phyloP scores from a whole-genome alignment of 2,113 vertebrate species.

The Ibidorhyncha struthersii region DNA sequence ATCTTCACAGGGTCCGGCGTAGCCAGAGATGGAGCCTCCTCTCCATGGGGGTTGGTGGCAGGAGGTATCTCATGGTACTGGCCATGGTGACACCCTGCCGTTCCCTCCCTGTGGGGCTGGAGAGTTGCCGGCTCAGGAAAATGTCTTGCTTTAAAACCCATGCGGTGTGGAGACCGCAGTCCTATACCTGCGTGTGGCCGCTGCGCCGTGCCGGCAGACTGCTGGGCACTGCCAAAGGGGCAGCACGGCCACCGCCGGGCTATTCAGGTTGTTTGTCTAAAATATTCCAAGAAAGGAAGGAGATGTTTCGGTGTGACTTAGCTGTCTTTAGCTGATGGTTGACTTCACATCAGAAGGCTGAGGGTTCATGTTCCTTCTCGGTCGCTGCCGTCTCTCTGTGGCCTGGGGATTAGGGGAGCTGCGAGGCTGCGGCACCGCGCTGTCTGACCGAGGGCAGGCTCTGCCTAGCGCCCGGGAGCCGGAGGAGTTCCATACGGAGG shows the following conservation, averaged over 20 bases:
- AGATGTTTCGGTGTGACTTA: not conserved
- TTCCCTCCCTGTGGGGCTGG: not conserved
- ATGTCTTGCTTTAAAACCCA: not conserved
- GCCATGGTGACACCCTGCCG: not conserved
- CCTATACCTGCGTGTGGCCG: rapidly evolving
- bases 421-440: not conserved
- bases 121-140: not conserved
- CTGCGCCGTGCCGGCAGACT: rapidly evolving
- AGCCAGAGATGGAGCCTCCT: not conserved
- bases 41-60: not conserved
- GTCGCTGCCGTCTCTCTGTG: not conserved
- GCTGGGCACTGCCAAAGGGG: not conserved
- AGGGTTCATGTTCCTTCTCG: not conserved
- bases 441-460: not conserved
- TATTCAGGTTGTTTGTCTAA: not conserved
- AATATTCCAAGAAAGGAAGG: not conserved
- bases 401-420: not conserved
- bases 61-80: not conserved
- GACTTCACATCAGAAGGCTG: not conserved
- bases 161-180: not conserved
- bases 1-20: not conserved
- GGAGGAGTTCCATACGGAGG: not conserved
- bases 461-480: not conserved
- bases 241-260: rapidly evolving
- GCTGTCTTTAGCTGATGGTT: not conserved